Conservation (phyloP, 2,888 invertebrate species). For the Cataglyphis albicans region DNA sequence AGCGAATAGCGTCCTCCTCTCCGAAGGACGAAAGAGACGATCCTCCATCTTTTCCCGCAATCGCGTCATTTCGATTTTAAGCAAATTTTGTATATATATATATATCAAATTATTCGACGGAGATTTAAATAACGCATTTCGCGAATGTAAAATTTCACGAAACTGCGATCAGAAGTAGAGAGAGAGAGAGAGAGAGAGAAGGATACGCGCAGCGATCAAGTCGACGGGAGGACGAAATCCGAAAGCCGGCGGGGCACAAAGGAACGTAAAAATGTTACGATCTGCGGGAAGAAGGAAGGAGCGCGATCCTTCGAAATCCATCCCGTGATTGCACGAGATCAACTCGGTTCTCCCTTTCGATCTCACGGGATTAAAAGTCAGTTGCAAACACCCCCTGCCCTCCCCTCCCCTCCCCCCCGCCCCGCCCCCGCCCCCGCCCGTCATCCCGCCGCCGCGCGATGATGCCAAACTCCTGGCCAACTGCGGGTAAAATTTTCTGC, state of each 20-base stretch:
- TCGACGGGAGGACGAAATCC: conserved; percentile 8
- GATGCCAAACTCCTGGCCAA: not conserved
- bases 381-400: not conserved
- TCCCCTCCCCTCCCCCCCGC: too few relatives aligned
- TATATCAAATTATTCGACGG: not conserved
- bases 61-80: not conserved
- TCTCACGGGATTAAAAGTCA: conserved; percentile 7
- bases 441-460: not conserved
- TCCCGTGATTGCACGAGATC: conserved; percentile 17
- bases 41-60: not conserved
- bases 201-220: not conserved
- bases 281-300: not conserved
- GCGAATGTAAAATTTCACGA: not conserved
- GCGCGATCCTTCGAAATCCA: conserved; percentile 15
- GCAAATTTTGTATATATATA: not conserved
- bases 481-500: conserved; percentile 1
- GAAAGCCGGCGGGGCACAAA: not conserved
- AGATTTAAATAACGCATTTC: conserved; percentile 26
- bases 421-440: too few relatives aligned
- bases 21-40: not conserved
- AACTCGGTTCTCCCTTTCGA: conserved; percentile 9
- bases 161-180: not conserved
- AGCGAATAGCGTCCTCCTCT: not conserved
- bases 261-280: conserved; percentile 32
- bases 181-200: not conserved